phyloP scores from a whole-genome alignment of 2,888 invertebrate genomes.

The Anticlea derivata region DNA sequence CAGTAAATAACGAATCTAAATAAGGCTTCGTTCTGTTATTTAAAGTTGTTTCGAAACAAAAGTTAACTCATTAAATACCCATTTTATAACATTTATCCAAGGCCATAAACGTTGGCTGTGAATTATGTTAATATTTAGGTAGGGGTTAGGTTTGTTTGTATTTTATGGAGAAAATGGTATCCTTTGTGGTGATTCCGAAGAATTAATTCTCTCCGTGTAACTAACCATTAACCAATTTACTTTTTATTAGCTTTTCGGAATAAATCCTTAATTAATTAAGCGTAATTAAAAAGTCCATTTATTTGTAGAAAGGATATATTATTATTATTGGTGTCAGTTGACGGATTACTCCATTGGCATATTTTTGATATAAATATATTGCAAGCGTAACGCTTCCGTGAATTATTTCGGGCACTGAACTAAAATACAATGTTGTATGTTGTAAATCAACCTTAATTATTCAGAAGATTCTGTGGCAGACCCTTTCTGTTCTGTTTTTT shows the following conservation, averaged over 20 bases:
- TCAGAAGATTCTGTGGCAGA: too few species aligned
- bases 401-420: too few species aligned
- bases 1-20: slow-evolving; percentile 32
- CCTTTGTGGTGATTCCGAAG: background rate
- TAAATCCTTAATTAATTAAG: too few species aligned
- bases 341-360: too few species aligned
- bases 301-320: too few species aligned
- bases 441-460: too few species aligned
- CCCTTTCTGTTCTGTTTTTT: background rate
- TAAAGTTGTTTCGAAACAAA: slow-evolving; percentile 25
- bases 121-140: slow-evolving; percentile 13
- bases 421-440: too few species aligned
- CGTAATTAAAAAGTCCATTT: too few species aligned
- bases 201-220: background rate
- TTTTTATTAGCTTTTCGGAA: too few species aligned
- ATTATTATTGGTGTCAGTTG: too few species aligned
- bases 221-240: background rate
- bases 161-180: background rate
- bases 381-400: too few species aligned
- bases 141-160: slow-evolving; percentile 7
- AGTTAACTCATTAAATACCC: slow-evolving; percentile 33
- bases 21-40: slow-evolving; percentile 23
- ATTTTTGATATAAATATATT: too few species aligned
- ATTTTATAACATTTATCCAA: slow-evolving; percentile 20
- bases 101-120: slow-evolving; percentile 7